phyloP scores from a whole-genome alignment of 2,888 invertebrate species.

The Axea sp. region DNA sequence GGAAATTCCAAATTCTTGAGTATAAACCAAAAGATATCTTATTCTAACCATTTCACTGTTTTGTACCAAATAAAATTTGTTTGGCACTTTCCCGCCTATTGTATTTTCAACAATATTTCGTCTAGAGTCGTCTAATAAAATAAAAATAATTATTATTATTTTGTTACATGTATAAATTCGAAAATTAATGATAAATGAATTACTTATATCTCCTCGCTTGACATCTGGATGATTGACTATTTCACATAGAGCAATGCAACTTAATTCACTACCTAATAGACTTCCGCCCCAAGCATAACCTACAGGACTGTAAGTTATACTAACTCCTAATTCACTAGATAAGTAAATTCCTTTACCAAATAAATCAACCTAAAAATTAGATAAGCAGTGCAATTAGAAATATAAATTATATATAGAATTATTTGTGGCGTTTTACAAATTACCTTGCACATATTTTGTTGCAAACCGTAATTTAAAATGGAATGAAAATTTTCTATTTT shows the following conservation, averaged over 20 bases:
- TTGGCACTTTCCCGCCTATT: conserved; percentile 81
- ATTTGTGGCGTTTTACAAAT: no score
- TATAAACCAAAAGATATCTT: conserved; percentile 87
- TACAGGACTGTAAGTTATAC: conserved; percentile 86
- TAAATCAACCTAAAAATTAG: conserved; percentile 80
- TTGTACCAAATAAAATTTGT: conserved; percentile 87
- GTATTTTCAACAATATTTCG: conserved; percentile 73
- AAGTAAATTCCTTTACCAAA: conserved; percentile 88
- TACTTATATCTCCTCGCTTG: conserved; percentile 76
- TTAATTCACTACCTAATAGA: conserved; percentile 86
- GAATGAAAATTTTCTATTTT: conserved; percentile 90
- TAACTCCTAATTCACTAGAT: conserved; percentile 86
- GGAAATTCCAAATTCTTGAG: conserved; percentile 71
- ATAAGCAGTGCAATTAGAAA: no score
- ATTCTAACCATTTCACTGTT: conserved; percentile 88
- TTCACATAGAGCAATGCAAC: conserved; percentile 90
- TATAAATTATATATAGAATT: no score
- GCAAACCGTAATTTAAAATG: conserved; percentile 88
- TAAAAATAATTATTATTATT: background rate
- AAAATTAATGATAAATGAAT: no score
- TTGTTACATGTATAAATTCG: no score
- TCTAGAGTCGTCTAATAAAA: conserved; percentile 66
- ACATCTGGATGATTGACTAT: conserved; percentile 86
- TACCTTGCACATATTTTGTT: conserved; percentile 86
- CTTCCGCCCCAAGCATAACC: conserved; percentile 89